phyloP scores from a whole-genome alignment of 2,797 vertebrate genomes.

The Notolepis coatsorum region DNA sequence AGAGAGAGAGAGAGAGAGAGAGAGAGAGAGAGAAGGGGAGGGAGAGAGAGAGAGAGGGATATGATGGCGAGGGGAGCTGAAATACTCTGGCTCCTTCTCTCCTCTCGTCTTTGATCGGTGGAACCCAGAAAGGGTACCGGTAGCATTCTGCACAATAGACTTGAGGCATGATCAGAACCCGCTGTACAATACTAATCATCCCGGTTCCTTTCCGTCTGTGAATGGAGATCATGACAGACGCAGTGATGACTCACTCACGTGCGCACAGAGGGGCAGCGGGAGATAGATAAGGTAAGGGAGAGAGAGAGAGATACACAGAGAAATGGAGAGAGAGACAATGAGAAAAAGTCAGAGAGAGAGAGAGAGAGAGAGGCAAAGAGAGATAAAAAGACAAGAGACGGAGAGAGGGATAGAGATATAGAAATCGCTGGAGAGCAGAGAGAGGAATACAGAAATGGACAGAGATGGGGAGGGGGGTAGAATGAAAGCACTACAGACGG shows the following conservation, averaged over 20 bases:
- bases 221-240: slow-evolving; percentile 32
- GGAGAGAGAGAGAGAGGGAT: not conserved
- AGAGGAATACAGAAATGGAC: too few relatives aligned
- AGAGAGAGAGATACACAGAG: slow-evolving; percentile 4
- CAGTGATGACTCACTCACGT: slow-evolving; percentile 53
- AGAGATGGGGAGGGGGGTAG: too few relatives aligned
- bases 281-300: slow-evolving; percentile 22
- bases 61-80: not conserved
- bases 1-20: too few relatives aligned
- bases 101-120: not conserved
- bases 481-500: too few relatives aligned
- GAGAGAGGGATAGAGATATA: too few relatives aligned
- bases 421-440: too few relatives aligned
- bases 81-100: slow-evolving; percentile 2
- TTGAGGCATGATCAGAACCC: slow-evolving; percentile 30
- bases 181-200: slow-evolving; percentile 26
- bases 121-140: not conserved
- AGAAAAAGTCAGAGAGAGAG: slow-evolving; percentile 12
- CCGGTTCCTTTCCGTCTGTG: slow-evolving; percentile 9
- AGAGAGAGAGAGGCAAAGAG: not conserved
- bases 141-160: slow-evolving; percentile 18
- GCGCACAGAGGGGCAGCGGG: slow-evolving; percentile 1
- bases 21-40: not conserved
- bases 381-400: not conserved
- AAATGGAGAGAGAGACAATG: slow-evolving; percentile 26